These are phyloP conservation scores for Lysandra bellargus DNA, from an alignment of 2,888 invertebrate genomes.

Conservation along the genomic window DNA sequence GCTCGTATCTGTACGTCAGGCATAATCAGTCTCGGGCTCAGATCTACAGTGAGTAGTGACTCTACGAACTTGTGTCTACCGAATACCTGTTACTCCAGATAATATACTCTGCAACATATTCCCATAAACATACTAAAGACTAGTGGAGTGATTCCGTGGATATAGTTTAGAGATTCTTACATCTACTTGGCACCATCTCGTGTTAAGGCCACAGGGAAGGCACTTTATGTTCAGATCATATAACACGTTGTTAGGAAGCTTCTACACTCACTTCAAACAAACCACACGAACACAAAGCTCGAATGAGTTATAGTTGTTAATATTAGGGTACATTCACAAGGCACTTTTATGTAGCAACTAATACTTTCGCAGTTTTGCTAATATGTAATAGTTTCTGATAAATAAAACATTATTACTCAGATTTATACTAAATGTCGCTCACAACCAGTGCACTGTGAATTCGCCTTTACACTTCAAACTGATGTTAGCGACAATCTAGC, in stretches of 20 bases:
- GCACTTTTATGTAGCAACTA: background rate
- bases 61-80: background rate
- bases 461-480: background rate
- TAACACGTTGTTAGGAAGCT: constrained; percentile 45
- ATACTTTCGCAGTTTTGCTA: background rate
- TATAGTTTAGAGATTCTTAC: constrained; percentile 62
- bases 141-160: constrained; percentile 58
- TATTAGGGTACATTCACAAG: constrained; percentile 23
- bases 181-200: constrained; percentile 54
- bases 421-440: background rate
- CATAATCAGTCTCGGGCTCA: background rate
- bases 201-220: constrained; percentile 49
- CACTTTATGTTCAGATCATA: constrained; percentile 40
- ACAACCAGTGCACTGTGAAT: background rate
- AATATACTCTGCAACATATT: constrained; percentile 38
- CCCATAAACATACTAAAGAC: constrained; percentile 44
- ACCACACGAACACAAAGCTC: constrained; percentile 53
- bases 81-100: background rate
- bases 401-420: background rate
- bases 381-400: background rate
- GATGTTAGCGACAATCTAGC: background rate
- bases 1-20: background rate
- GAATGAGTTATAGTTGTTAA: constrained; percentile 51
- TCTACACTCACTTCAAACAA: constrained; percentile 47
- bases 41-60: background rate